These are phyloP conservation scores for Lepidocolaptes lacrymiger DNA, from an alignment of 2,797 vertebrate genomes.

Conservation along the genomic window DNA sequence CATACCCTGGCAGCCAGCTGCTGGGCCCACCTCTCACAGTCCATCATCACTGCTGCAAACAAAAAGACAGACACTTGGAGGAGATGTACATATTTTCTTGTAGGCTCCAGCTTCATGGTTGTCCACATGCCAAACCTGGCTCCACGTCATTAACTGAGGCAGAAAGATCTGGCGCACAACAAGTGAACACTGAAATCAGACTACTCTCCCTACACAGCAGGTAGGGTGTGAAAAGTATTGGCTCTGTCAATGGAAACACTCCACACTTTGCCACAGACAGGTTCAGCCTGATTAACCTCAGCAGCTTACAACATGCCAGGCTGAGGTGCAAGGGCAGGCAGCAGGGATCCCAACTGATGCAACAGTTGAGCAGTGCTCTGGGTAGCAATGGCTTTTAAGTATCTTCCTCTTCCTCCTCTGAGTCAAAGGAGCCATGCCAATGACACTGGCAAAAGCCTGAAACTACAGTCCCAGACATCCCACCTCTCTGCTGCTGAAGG, in stretches of 20 bases:
- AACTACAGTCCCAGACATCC: background rate
- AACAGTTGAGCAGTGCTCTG: background rate
- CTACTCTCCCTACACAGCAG: accelerated
- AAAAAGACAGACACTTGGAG: background rate
- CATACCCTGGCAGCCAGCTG: background rate
- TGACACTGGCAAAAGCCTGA: background rate
- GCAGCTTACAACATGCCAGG: background rate
- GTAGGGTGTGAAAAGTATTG: background rate
- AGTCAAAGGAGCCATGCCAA: background rate
- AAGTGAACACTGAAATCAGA: background rate
- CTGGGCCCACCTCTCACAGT: background rate
- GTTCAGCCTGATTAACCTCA: background rate
- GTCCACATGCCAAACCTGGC: background rate
- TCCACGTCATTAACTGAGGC: background rate
- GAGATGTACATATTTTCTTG: background rate
- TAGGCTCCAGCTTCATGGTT: background rate
- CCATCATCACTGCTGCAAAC: background rate
- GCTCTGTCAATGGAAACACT: background rate
- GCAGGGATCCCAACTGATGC: background rate
- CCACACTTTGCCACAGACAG: background rate
- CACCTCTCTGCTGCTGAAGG: background rate
- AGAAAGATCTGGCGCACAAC: background rate
- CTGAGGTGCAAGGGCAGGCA: background rate
- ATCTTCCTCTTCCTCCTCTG: background rate
- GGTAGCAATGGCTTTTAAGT: background rate